A percentile compares a stretch with the other conserved stretches of the same genome.
Evolutionary conservation across 2,888 invertebrate species (phyloP).

Genomic region (Agrilus cyanescens): DNA sequence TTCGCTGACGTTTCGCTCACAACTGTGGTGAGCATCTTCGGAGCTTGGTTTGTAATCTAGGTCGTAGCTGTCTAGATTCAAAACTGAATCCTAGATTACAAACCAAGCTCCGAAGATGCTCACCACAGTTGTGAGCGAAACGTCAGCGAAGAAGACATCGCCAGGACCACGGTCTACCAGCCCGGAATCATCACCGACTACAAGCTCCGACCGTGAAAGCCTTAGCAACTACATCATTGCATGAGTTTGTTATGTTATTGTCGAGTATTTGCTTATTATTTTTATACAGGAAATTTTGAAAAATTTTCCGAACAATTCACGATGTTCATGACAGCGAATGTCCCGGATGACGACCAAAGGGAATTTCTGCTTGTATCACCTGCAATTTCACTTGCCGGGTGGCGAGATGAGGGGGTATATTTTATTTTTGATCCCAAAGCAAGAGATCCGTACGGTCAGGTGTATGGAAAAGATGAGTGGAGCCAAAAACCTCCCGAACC

Average conservation of each 20-base stretch:
- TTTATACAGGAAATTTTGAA: constrained; percentile 15
- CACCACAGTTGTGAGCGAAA: too few relatives aligned
- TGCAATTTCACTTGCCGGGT: constrained; percentile 25
- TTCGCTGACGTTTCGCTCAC: too few relatives aligned
- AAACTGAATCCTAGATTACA: not conserved
- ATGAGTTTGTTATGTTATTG: too few relatives aligned
- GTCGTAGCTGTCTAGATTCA: not conserved
- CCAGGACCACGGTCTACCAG: too few relatives aligned
- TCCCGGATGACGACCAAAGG: constrained; percentile 9
- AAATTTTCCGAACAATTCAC: constrained; percentile 6
- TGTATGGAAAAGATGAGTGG: constrained; percentile 31
- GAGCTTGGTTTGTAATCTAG: constrained; percentile 4
- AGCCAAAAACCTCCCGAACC: constrained; percentile 12
- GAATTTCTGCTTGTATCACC: constrained; percentile 24
- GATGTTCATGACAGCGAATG: constrained; percentile 10
- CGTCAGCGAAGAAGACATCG: too few relatives aligned
- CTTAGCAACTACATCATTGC: too few relatives aligned
- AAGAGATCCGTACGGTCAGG: constrained; percentile 26
- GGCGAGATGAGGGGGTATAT: constrained; percentile 27
- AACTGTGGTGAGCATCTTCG: too few relatives aligned
- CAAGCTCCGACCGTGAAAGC: too few relatives aligned
- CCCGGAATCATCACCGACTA: too few relatives aligned
- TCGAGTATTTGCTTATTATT: too few relatives aligned
- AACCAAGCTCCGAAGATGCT: not conserved
- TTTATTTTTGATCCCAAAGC: constrained; percentile 31